A percentile compares a stretch with the other conserved stretches of the same genome.
These are phyloP conservation scores for Anarsia innoxiella DNA, from an alignment of 2,888 invertebrate species.

Conservation along the genomic window DNA sequence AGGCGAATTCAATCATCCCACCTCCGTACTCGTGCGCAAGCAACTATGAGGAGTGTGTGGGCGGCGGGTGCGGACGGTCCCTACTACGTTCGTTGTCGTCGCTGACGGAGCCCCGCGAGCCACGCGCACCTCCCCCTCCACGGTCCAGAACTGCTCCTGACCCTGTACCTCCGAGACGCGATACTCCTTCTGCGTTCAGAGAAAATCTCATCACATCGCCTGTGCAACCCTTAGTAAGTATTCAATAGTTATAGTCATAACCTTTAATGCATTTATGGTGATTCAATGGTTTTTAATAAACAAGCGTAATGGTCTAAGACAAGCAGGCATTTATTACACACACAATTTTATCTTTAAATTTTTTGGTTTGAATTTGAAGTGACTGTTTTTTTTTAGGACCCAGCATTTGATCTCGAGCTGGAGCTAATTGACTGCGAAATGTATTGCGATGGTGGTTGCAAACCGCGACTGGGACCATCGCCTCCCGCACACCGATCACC, in stretches of 20 bases:
- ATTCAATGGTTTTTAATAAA: too few relatives aligned
- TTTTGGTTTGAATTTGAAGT: too few relatives aligned
- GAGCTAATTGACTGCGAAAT: constrained; percentile 61
- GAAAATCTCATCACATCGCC: constrained; percentile 56
- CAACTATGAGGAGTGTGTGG: constrained; percentile 78
- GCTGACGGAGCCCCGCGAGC: constrained; percentile 56
- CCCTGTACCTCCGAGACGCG: constrained; percentile 21
- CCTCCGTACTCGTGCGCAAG: constrained; percentile 89
- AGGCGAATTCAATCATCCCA: constrained; percentile 88
- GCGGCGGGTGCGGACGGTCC: constrained; percentile 58
- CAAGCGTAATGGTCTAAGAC: too few relatives aligned
- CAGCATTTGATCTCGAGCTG: constrained; percentile 50
- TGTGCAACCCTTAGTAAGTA: constrained; percentile 39
- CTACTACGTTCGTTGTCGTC: constrained; percentile 78
- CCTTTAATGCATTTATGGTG: too few relatives aligned
- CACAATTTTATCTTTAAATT: too few relatives aligned
- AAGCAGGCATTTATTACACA: too few relatives aligned
- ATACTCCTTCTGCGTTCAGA: constrained; percentile 36
- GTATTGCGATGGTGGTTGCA: constrained; percentile 56
- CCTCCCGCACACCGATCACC: constrained; percentile 45
- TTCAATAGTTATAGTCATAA: too few relatives aligned
- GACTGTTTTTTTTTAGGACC: constrained; percentile 35
- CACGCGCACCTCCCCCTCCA: constrained; percentile 20
- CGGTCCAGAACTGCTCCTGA: constrained; percentile 30
- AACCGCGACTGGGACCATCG: constrained; percentile 52